A percentile compares a stretch with the other conserved stretches of the same genome.
These are phyloP conservation scores for Salmo trutta DNA, from an alignment of 2,797 vertebrate genomes.

Conservation along the genomic window DNA sequence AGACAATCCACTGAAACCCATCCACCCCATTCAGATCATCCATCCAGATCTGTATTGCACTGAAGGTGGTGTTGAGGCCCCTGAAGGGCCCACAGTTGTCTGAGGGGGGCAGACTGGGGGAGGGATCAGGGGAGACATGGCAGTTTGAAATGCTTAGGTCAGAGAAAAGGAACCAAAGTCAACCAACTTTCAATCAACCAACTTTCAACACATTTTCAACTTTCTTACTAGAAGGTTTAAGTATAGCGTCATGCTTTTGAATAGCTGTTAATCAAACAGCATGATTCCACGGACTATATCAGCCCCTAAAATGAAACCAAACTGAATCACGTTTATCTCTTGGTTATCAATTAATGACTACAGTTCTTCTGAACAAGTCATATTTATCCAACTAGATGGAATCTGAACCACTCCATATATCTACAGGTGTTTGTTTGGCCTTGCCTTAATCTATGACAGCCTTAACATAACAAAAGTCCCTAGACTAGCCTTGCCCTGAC, in stretches of 20 bases:
- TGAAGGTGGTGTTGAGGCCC: slow-evolving; percentile 78
- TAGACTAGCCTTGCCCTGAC: neutral
- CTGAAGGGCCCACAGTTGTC: slow-evolving; percentile 87
- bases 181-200: neutral
- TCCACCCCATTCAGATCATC: slow-evolving; percentile 44
- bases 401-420: neutral
- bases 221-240: neutral
- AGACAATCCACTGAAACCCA: slow-evolving; percentile 77
- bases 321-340: neutral
- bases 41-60: slow-evolving; percentile 81
- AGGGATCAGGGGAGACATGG: neutral
- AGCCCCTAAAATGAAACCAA: neutral
- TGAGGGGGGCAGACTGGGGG: slow-evolving; percentile 83
- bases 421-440: neutral
- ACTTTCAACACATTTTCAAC: too few relatives aligned
- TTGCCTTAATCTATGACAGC: neutral
- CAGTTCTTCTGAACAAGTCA: neutral
- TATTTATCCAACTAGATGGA: neutral
- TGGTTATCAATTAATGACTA: neutral
- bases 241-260: neutral
- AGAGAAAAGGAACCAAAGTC: neutral
- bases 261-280: neutral
- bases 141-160: neutral
- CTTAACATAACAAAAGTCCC: neutral
- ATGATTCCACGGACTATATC: neutral